phyloP scores from a whole-genome alignment of 2,888 invertebrate species.

The Latrodectus elegans region DNA sequence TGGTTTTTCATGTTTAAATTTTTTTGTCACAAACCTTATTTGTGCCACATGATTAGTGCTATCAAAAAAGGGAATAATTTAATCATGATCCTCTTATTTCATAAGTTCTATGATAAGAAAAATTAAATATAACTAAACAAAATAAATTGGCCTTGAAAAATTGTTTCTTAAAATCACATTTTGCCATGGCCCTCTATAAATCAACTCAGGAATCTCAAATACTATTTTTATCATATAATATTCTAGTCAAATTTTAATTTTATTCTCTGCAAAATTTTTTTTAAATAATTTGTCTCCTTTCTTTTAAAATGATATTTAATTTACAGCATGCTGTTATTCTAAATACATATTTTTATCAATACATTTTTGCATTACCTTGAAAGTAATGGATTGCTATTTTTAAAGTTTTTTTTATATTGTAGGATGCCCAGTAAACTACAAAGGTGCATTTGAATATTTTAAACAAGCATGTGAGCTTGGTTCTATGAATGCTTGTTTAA shows the following conservation, averaged over 20 bases:
- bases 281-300: neutral
- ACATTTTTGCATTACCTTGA: neutral
- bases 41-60: no score
- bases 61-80: no score
- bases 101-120: no score
- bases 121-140: no score
- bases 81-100: no score
- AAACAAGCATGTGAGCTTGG: slow-evolving; percentile 85
- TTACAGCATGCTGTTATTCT: no score
- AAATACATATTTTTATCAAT: neutral
- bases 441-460: slow-evolving; percentile 83
- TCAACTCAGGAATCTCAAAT: no score
- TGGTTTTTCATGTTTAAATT: no score
- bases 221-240: neutral
- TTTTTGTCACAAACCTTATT: no score
- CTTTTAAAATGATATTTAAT: neutral
- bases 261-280: neutral
- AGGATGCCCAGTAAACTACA: slow-evolving; percentile 78
- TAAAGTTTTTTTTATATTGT: slow-evolving; percentile 3
- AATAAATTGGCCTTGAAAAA: no score
- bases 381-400: neutral
- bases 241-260: neutral
- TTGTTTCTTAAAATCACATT: no score
- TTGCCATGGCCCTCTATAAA: no score
- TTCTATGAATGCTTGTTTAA: slow-evolving; percentile 83